These are phyloP conservation scores for Bradysia coprophila DNA, from an alignment of 1,140 invertebrate genomes.

Conservation along the genomic window DNA sequence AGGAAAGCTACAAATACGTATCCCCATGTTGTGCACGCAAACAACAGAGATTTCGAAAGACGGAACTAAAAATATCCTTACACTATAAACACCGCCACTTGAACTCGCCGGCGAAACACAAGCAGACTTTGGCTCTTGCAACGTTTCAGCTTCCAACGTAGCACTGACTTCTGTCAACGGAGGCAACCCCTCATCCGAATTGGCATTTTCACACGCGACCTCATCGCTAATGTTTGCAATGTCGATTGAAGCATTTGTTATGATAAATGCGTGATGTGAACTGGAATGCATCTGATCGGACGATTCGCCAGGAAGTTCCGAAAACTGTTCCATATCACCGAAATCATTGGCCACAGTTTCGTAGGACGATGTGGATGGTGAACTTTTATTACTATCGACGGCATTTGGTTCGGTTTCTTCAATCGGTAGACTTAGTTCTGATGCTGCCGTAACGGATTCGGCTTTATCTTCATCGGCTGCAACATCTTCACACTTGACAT, in stretches of 20 bases:
- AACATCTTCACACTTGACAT: conserved; percentile 8
- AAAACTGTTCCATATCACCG: conserved; percentile 2
- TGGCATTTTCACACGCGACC: conserved; percentile 18
- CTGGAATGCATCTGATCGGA: background rate
- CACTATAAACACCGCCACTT: conserved; percentile 74
- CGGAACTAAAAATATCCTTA: too few species aligned
- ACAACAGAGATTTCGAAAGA: too few species aligned
- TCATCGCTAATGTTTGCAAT: conserved; percentile 25
- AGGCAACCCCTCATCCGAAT: conserved; percentile 16
- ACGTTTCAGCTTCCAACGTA: conserved; percentile 19
- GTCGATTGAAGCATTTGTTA: conserved; percentile 44
- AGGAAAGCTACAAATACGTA: too few species aligned
- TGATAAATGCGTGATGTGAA: conserved; percentile 30
- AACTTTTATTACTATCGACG: conserved; percentile 12
- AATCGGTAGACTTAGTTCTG: background rate
- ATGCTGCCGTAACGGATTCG: conserved; percentile 8
- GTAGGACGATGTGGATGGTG: conserved; percentile 19
- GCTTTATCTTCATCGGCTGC: conserved; percentile 7
- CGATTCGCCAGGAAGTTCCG: background rate
- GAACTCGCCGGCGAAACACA: conserved; percentile 66
- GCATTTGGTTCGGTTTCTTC: background rate
- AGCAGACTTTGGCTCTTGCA: conserved; percentile 27
- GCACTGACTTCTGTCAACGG: conserved; percentile 12
- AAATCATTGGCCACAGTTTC: conserved; percentile 23
- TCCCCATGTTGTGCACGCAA: too few species aligned